Base-by-base conservation (phyloP, 1,140 invertebrate species). In the Leptinotarsa undecemlineata region DNA sequence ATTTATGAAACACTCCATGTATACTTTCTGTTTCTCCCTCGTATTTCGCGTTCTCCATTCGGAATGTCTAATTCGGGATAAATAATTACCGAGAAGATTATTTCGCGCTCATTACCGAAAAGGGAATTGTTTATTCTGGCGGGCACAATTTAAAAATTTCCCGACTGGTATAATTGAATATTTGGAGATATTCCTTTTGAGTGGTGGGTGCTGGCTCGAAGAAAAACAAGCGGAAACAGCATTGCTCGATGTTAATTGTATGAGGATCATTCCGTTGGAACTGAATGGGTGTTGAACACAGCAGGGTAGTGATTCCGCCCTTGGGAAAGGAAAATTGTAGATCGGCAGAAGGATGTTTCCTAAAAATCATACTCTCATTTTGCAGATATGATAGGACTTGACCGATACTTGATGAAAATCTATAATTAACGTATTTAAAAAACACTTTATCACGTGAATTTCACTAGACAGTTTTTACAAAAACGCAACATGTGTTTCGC, bases 71-170 rank as follows among this genome's bases (percentile, higher is more conserved):
- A 57, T 15, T 57, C 51, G 51, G 14, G 51, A 57, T 57, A 57
- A 57, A 57, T 57, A 57, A 57, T 57, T n/a, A 57, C 51, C 51
- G 51, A 57, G 51, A 57, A 57, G 51, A 57, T 57, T 57, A 57
- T 57, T 57, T 57, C 51, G 51, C n/a, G 51, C 51, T 57, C 51
- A 57, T 57, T 57, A 57, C 51, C 15, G 17, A 57, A 57, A 19
- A n/a, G 51, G 51, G 51, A 13, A 15, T 57, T 57, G 51, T 57
- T 57, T 57, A 57, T 57, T 57, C 51, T 57, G 51, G 51, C 15
- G 17, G 51, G 51, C 51, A 57, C n/a, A 57, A 57, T 57, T 57
- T 57, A 57, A 57, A 57, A 57, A 57, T 57, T 57, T 57, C 51
- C 14, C 51, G 17, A 57, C 13, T 57, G 3, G 51, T 57, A 57